Percentiles rank a stretch among this genome's conserved stretches.
These are phyloP conservation scores for Gallinago paraguaiae DNA, from an alignment of 2,113 vertebrate species.

Conservation along the genomic window DNA sequence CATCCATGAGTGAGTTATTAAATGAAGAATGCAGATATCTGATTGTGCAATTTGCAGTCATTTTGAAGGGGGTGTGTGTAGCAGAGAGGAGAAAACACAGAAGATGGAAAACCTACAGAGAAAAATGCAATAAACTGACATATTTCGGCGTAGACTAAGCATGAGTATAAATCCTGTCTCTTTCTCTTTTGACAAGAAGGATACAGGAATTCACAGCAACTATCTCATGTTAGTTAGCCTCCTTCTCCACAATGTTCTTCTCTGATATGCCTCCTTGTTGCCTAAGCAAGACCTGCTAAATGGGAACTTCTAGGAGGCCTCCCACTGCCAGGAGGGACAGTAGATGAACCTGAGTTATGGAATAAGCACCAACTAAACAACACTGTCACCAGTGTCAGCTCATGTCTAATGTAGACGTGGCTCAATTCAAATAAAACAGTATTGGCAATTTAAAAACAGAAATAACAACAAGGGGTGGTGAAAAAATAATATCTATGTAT, in stretches of 20 bases:
- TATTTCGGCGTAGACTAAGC: background rate
- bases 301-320: background rate
- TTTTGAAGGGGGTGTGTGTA: background rate
- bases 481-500: background rate
- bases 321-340: background rate
- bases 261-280: background rate
- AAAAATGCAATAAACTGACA: background rate
- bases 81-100: background rate
- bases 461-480: background rate
- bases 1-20: background rate
- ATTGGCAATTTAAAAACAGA: background rate
- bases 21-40: background rate
- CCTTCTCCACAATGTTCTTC: background rate
- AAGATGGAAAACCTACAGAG: background rate
- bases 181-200: background rate
- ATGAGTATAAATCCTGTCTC: background rate
- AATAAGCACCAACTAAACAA: background rate
- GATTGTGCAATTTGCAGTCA: background rate
- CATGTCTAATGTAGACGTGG: fast-evolving
- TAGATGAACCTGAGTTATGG: background rate
- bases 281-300: background rate
- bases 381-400: background rate
- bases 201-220: background rate
- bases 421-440: background rate
- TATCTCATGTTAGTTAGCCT: background rate